Evolutionary conservation across 2,888 invertebrate genomes (phyloP).

Genomic region (Polydrusus cervinus): DNA sequence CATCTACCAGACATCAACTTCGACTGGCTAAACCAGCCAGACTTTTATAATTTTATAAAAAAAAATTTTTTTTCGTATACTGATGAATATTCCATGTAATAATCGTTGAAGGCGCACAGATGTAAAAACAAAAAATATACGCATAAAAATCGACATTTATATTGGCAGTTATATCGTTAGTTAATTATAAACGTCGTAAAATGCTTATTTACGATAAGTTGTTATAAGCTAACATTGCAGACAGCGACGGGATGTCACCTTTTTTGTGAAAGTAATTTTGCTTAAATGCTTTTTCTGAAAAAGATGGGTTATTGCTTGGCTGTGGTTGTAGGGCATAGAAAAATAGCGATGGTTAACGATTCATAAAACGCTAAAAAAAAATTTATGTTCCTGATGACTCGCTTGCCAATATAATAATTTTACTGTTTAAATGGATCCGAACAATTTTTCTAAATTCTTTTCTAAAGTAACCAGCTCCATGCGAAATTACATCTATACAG

Average conservation of each 20-base stretch:
- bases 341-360: background rate
- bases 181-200: constrained; percentile 47
- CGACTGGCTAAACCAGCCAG: background rate
- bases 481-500: too few species aligned
- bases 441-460: too few species aligned
- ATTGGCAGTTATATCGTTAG: constrained; percentile 45
- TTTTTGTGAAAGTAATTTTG: constrained; percentile 38
- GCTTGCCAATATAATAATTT: too few species aligned
- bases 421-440: too few species aligned
- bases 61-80: constrained; percentile 14
- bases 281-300: constrained; percentile 25
- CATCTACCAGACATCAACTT: too few species aligned
- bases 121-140: constrained; percentile 26
- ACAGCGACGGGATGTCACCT: constrained; percentile 27
- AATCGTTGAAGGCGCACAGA: constrained; percentile 9
- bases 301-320: background rate
- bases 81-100: constrained; percentile 23
- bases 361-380: too few species aligned
- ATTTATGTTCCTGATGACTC: too few species aligned
- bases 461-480: too few species aligned
- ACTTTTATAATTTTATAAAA: constrained; percentile 25
- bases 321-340: background rate
- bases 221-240: constrained; percentile 37
- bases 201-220: constrained; percentile 42
- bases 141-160: constrained; percentile 42